Evolutionary conservation across 2,113 vertebrate genomes (phyloP).

Genomic region (Hippocampus abdominalis): DNA sequence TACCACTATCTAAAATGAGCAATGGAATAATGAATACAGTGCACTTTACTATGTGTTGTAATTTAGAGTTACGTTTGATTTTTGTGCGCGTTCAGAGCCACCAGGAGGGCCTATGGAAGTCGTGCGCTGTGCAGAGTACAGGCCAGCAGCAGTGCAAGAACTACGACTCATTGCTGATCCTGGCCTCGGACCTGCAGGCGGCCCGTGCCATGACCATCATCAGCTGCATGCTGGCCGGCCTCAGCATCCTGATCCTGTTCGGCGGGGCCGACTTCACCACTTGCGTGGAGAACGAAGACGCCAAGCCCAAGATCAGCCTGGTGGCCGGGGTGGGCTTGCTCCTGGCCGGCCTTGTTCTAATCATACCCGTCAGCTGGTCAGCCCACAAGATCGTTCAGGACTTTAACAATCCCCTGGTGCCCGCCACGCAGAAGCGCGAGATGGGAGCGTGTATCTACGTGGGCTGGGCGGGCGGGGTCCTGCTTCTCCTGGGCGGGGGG

Average conservation of each 20-base stretch:
- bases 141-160: slow-evolving; percentile 79
- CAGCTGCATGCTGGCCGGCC: slow-evolving; percentile 53
- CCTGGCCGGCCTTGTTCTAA: slow-evolving; percentile 63
- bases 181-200: slow-evolving; percentile 68
- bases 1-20: too few relatives aligned
- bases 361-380: slow-evolving; percentile 75
- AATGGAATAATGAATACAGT: too few relatives aligned
- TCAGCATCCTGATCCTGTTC: slow-evolving; percentile 69
- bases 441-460: slow-evolving; percentile 73
- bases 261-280: slow-evolving; percentile 74
- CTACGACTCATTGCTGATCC: slow-evolving; percentile 70
- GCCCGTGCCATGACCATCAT: slow-evolving; percentile 75
- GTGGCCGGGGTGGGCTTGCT: slow-evolving; percentile 63
- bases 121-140: slow-evolving; percentile 77
- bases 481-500: slow-evolving; percentile 71
- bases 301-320: slow-evolving; percentile 72
- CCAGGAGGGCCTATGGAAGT: slow-evolving; percentile 73
- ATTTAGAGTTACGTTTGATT: not conserved
- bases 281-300: slow-evolving; percentile 66
- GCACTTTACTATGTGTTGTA: too few relatives aligned
- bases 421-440: slow-evolving; percentile 39
- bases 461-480: slow-evolving; percentile 68
- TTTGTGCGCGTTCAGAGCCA: slow-evolving; percentile 25
- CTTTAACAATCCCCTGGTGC: slow-evolving; percentile 58
- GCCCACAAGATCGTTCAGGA: slow-evolving; percentile 56